phyloP scores from a whole-genome alignment of 2,797 vertebrate genomes.

The Loriculus beryllinus region DNA sequence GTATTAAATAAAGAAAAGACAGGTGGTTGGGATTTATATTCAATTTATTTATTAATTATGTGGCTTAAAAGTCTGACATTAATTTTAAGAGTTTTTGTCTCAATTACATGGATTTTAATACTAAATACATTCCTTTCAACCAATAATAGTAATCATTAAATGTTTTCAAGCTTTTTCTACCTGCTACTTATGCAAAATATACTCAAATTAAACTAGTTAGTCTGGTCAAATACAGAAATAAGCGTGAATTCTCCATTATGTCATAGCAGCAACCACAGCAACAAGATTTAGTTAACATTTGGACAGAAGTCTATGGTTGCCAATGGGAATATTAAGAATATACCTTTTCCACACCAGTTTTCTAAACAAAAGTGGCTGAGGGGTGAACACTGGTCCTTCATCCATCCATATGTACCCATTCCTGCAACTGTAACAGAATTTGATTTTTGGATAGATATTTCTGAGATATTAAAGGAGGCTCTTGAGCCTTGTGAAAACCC shows the following conservation, averaged over 20 bases:
- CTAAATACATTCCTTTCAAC: background rate
- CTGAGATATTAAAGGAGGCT: background rate
- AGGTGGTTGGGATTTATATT: conserved; percentile 12
- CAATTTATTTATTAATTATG: conserved; percentile 8
- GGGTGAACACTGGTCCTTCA: background rate
- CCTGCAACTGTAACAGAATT: background rate
- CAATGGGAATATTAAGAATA: background rate
- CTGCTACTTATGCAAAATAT: background rate
- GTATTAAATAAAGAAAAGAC: conserved; percentile 17
- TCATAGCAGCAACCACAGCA: background rate
- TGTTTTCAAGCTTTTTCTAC: background rate
- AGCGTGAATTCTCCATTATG: background rate
- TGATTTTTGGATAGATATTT: background rate
- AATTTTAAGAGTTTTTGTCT: conserved; percentile 3
- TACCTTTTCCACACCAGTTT: background rate
- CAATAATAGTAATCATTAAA: background rate
- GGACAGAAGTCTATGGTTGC: background rate
- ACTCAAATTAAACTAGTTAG: background rate
- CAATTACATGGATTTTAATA: background rate
- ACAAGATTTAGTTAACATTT: background rate
- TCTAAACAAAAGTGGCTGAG: background rate
- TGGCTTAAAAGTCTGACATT: background rate
- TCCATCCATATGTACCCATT: background rate
- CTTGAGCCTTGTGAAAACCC: background rate
- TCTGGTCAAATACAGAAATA: background rate